These are phyloP conservation scores for Bugula neritina DNA, from an alignment of 2,888 invertebrate species.

Conservation along the genomic window DNA sequence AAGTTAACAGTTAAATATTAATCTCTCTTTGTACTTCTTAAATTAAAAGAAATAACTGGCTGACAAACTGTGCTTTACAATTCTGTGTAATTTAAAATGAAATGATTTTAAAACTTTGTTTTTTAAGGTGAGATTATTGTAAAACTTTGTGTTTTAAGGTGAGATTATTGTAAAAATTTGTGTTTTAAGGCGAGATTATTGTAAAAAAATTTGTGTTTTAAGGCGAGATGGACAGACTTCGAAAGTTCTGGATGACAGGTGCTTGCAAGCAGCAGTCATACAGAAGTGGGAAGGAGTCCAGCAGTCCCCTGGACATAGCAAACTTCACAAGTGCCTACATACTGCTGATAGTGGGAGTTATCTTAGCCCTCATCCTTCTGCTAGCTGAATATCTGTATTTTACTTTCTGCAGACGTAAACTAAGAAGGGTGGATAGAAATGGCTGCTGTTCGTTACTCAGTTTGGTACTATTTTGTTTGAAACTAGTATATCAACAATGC, in stretches of 20 bases:
- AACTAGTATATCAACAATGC: too few species aligned
- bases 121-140: too few species aligned
- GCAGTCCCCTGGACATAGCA: slow-evolving; percentile 56
- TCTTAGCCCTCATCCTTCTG: slow-evolving; percentile 79
- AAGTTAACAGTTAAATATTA: too few species aligned
- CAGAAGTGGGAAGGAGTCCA: slow-evolving; percentile 66
- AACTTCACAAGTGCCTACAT: slow-evolving; percentile 97
- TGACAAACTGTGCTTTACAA: too few species aligned
- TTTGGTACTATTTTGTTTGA: slow-evolving; percentile 73
- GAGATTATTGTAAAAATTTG: too few species aligned
- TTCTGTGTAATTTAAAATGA: too few species aligned
- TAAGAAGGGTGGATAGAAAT: slow-evolving; percentile 63
- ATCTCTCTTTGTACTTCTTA: too few species aligned
- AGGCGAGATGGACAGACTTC: slow-evolving; percentile 87
- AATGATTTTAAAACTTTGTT: too few species aligned
- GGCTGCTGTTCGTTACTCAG: slow-evolving; percentile 91
- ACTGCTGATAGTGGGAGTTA: slow-evolving; percentile 86
- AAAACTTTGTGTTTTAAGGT: too few species aligned
- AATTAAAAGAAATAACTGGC: too few species aligned
- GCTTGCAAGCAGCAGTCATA: slow-evolving; percentile 82
- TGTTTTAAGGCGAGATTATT: too few species aligned
- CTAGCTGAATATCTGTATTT: slow-evolving; percentile 90
- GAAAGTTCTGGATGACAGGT: slow-evolving; percentile 91
- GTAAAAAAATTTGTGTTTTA: too few species aligned
- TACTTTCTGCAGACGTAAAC: slow-evolving; percentile 62